Evolutionary conservation across 1,140 invertebrate genomes (phyloP).

Genomic region (Eriosoma lanigerum): DNA sequence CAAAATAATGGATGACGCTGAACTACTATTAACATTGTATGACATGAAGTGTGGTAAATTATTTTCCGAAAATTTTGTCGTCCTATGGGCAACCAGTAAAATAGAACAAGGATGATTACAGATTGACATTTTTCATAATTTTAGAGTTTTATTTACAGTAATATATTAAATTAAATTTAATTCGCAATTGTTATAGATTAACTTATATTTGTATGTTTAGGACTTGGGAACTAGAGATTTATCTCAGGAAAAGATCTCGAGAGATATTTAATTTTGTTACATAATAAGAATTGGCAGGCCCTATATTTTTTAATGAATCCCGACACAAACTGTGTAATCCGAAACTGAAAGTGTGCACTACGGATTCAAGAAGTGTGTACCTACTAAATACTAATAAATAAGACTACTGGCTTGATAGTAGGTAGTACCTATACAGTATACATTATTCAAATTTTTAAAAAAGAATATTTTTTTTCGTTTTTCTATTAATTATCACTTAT

Average conservation of each 20-base stretch:
- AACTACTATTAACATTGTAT: constrained; percentile 78
- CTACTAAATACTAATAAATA: too few relatives aligned
- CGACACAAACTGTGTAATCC: too few relatives aligned
- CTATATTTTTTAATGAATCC: too few relatives aligned
- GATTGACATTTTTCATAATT: constrained; percentile 72
- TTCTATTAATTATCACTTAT: too few relatives aligned
- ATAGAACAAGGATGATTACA: constrained; percentile 74
- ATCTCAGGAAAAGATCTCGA: constrained; percentile 78
- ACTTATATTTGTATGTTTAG: constrained; percentile 59
- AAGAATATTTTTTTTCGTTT: too few relatives aligned
- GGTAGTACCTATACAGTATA: too few relatives aligned
- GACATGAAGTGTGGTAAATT: constrained; percentile 73
- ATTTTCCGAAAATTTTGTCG: constrained; percentile 81
- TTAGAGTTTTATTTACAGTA: constrained; percentile 72
- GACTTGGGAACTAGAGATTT: constrained; percentile 85
- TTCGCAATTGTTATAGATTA: not conserved
- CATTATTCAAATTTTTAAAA: too few relatives aligned
- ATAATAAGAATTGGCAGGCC: constrained; percentile 81
- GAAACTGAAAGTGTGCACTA: too few relatives aligned
- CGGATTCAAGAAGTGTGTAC: too few relatives aligned
- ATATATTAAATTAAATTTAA: constrained; percentile 52
- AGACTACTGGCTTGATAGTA: too few relatives aligned
- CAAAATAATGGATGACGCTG: constrained; percentile 79
- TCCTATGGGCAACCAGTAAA: constrained; percentile 67
- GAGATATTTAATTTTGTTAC: constrained; percentile 85